Conservation (phyloP, 2,113 vertebrate genomes). For the Bagarius yarrelli region DNA sequence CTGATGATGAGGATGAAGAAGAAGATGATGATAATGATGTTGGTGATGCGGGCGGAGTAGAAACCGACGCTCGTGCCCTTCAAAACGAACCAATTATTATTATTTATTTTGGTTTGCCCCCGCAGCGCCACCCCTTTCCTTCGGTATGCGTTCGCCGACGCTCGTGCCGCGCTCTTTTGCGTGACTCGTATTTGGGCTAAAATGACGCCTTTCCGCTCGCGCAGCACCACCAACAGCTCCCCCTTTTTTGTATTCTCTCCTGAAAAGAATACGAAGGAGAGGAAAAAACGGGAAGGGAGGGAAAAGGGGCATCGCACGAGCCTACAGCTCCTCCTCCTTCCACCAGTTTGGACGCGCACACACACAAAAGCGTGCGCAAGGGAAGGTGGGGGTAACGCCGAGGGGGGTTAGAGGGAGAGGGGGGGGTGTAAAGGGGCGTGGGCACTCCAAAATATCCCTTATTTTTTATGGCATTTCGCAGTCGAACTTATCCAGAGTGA, state of each 20-base stretch:
- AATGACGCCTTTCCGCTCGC: conserved; percentile 63
- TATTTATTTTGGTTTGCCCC: conserved; percentile 52
- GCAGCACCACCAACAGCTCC: conserved; percentile 38
- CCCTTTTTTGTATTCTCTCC: conserved; percentile 50
- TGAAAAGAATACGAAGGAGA: conserved; percentile 36
- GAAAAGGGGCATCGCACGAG: conserved; percentile 36
- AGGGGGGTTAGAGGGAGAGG: neutral
- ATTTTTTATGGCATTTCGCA: too few species aligned
- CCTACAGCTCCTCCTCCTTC: conserved; percentile 55
- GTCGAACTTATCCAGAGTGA: too few species aligned
- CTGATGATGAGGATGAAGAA: conserved; percentile 22
- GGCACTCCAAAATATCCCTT: neutral
- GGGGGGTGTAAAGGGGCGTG: neutral
- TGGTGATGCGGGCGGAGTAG: neutral
- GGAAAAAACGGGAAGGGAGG: neutral
- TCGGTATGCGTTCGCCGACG: neutral
- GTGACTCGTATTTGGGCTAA: conserved; percentile 38
- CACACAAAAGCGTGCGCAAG: neutral
- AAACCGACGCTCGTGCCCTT: conserved; percentile 4
- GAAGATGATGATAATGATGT: neutral
- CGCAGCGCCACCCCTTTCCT: conserved; percentile 40
- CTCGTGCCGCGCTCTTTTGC: neutral
- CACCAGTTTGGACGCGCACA: conserved; percentile 53
- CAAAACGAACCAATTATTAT: too few species aligned
- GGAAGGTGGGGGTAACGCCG: neutral